These are phyloP conservation scores for Adelosebastes latens DNA, from an alignment of 2,797 vertebrate genomes.

Conservation along the genomic window DNA sequence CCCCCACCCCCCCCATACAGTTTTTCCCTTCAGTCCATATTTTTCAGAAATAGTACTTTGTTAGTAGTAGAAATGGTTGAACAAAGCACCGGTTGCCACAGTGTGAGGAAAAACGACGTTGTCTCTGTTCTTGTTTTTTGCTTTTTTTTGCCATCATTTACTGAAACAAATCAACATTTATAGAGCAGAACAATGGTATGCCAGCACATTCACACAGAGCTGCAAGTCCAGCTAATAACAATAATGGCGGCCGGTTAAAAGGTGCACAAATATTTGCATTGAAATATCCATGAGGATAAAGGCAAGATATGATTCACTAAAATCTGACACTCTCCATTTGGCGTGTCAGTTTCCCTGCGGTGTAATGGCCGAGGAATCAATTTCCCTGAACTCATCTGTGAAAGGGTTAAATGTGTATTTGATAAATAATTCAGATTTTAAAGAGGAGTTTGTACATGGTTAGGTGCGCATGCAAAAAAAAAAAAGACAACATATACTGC, in stretches of 20 bases:
- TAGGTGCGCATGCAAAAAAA: constrained; percentile 4
- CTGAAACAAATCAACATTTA: background rate
- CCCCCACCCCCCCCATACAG: too few species aligned
- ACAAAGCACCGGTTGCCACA: background rate
- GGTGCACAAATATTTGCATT: background rate
- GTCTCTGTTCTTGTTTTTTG: background rate
- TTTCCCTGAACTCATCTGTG: background rate
- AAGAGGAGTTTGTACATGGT: background rate
- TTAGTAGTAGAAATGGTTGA: background rate
- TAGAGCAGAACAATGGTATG: background rate
- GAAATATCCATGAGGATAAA: background rate
- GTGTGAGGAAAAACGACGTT: background rate
- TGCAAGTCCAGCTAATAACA: background rate
- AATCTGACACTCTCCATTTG: background rate
- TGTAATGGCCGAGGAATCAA: background rate
- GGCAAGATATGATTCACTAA: background rate
- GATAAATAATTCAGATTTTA: constrained; percentile 17
- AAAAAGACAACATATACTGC: background rate
- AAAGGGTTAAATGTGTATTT: constrained; percentile 16
- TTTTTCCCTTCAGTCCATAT: background rate
- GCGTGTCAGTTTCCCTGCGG: constrained; percentile 7
- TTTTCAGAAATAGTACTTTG: background rate
- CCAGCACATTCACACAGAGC: background rate
- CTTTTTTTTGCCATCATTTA: background rate
- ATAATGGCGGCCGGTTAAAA: background rate